Base-by-base conservation (phyloP, 2,113 vertebrate genomes). In the Spheniscus mendiculus region DNA sequence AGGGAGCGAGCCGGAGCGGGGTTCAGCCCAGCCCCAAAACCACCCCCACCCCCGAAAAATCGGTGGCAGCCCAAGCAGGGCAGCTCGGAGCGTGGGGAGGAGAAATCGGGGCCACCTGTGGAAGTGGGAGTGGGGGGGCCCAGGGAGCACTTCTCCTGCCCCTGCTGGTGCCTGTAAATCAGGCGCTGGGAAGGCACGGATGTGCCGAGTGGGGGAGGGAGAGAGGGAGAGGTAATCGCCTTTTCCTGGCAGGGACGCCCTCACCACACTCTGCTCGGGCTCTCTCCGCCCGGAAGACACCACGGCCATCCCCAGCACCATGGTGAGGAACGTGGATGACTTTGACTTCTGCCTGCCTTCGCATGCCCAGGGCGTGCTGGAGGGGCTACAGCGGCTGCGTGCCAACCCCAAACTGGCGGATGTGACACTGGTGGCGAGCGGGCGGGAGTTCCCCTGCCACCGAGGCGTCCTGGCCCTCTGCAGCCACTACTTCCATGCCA, bases 251-350 rank as follows among this genome's bases (percentile, higher is more conserved):
- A 96, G 95, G 81, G 52, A 6, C 71, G 4, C 1, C 4, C 58
- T 79, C 1, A 1, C 5, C 38, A 4, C 10, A 3, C 76, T 53
- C 44, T 1, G 5, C 32, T 26, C 1, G 0, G 38, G 52, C 36
- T 27, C 44, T 10, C 55, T 40, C 45, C 1, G 10, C 66, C 23
- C 1, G 69, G 49, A 34, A 12, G 86, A 55, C 49, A 30, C 67
- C 5, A 1, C 19, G 2, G 56, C 80, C 71, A 6, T 10, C 50
- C 25, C 40, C 18, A 45, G 80, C 84, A 94, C 65, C 96, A 99
- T 99, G 99, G 99, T 99, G 97, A 99, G 98, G 52, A 99, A 99
- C 32, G 94, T 99, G 93, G 99, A 99, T 1, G 99, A 99, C 98
- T 98, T 99, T 69, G 98, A 99, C 67, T 99, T 99, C 98, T 99